A percentile compares a stretch with the other conserved stretches of the same genome.
phyloP scores from a whole-genome alignment of 2,888 invertebrate species.

The Drosophila parthenogenetica region DNA sequence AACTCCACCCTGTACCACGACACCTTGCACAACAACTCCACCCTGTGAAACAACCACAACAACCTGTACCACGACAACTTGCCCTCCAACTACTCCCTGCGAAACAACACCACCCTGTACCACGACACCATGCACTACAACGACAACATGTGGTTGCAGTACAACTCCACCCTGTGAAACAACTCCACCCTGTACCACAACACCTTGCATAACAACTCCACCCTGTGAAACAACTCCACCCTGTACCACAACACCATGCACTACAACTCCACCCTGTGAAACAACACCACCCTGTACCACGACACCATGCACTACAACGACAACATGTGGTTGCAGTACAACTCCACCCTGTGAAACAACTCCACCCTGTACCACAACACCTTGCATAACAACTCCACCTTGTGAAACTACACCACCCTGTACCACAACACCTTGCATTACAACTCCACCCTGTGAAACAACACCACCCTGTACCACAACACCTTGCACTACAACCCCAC shows the following conservation, averaged over 20 bases:
- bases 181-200: not conserved
- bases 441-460: not conserved
- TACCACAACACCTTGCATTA: constrained; percentile 1
- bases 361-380: no score
- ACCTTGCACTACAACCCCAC: not conserved
- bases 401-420: no score
- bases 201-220: constrained; percentile 25
- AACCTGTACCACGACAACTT: constrained; percentile 15
- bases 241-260: no score
- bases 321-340: no score
- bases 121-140: constrained; percentile 1
- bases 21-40: not conserved
- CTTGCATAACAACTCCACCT: no score
- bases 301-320: no score
- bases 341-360: no score
- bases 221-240: constrained; percentile 1
- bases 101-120: constrained; percentile 1
- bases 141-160: not conserved
- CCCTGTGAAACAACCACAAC: constrained; percentile 3
- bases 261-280: no score
- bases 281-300: no score
- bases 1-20: not conserved
- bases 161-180: not conserved
- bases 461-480: constrained; percentile 2
- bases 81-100: constrained; percentile 5